Conservation (phyloP, 2,113 vertebrate genomes). For the Eleginops maclovinus region DNA sequence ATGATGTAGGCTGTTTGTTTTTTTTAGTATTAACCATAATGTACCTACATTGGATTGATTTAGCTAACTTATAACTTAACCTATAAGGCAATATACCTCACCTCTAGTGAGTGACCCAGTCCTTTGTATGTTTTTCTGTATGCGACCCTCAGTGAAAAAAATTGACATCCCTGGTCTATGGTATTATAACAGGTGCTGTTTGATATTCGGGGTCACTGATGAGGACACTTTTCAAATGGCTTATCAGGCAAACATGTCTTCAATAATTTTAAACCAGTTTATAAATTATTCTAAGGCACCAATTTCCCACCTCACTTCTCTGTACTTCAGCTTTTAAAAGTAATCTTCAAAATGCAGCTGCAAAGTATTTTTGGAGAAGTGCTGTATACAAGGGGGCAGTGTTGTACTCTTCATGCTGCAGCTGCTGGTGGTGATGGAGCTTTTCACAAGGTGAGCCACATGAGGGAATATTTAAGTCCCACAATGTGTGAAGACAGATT, state of each 20-base stretch:
- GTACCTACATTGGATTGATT: no score
- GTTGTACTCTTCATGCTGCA: not conserved
- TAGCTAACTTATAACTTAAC: no score
- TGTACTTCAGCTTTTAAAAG: constrained; percentile 1
- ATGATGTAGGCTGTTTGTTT: no score
- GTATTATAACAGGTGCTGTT: not conserved
- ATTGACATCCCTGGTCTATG: no score
- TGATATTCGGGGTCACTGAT: not conserved
- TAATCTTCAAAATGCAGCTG: constrained; percentile 23
- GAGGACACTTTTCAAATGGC: not conserved
- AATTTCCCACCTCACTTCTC: not conserved
- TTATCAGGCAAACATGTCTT: constrained; percentile 1
- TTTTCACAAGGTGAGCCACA: not conserved
- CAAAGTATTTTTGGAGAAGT: not conserved
- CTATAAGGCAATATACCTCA: no score
- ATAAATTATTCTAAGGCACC: not conserved
- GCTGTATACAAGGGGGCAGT: not conserved
- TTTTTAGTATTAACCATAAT: no score
- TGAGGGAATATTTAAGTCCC: not conserved
- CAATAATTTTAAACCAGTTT: not conserved
- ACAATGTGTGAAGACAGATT: constrained; percentile 10
- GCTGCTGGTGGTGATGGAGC: not conserved
- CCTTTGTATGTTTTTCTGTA: no score
- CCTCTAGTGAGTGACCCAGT: no score
- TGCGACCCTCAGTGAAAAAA: no score